Evolutionary conservation across 2,113 vertebrate genomes (phyloP).

Genomic region (Hemichromis elongatus): DNA sequence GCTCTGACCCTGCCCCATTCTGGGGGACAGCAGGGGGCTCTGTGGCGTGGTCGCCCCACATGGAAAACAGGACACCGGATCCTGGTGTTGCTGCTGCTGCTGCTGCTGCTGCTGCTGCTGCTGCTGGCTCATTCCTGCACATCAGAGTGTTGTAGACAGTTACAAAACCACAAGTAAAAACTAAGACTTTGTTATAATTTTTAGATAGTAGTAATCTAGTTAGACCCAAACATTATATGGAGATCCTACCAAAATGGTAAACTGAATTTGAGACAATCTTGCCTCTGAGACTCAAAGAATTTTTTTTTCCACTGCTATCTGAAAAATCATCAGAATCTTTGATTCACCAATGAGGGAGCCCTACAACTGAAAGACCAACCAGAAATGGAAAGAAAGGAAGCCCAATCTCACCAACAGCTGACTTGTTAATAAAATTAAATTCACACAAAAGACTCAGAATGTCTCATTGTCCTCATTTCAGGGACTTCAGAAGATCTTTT

Average conservation of each 20-base stretch:
- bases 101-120: constrained; percentile 83
- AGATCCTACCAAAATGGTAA: background rate
- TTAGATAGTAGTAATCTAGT: background rate
- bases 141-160: background rate
- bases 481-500: rapidly evolving
- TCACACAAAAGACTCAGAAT: background rate
- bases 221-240: background rate
- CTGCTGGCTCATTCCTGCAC: constrained; percentile 87
- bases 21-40: constrained; percentile 90
- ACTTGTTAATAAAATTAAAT: background rate
- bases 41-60: constrained; percentile 86
- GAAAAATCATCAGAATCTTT: background rate
- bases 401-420: background rate
- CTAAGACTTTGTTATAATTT: background rate
- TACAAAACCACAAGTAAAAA: background rate
- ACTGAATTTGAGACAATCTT: background rate
- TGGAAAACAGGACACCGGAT: constrained; percentile 79
- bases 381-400: background rate
- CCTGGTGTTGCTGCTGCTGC: constrained; percentile 74
- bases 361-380: background rate
- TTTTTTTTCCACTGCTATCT: background rate
- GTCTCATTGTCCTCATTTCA: background rate
- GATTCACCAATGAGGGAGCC: background rate
- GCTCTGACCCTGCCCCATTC: constrained; percentile 87
- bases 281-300: background rate